Base-by-base conservation (phyloP, 2,113 vertebrate species). In the Oxyura jamaicensis region DNA sequence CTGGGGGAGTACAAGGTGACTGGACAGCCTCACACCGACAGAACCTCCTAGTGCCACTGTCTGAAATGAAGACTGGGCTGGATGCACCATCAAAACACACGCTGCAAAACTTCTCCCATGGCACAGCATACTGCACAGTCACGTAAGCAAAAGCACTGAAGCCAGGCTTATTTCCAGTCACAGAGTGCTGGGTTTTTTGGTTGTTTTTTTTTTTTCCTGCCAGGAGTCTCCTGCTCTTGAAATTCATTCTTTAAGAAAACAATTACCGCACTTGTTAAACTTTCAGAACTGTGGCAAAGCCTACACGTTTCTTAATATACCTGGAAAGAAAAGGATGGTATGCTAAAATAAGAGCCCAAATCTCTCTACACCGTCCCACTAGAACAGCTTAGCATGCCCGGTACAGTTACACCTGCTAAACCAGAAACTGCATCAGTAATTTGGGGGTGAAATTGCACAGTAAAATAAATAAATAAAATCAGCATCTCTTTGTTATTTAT, bases 121-220 rank as follows among this genome's bases (percentile, higher is more conserved):
- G 48, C 55, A 65, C 28, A 23, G 11, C 0, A 0, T 9, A 5
- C 26, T 55, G 82, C 11, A 68, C 58, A n/a, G 44, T 17, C 44
- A 66, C 44, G 71, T 14, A 19, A 28, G 56, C 41, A 85, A 56
- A 69, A 72, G 4, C 6, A n/a, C 0, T 65, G 21, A 90, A 92
- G n/a, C 22, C 69, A 93, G 4, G 58, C 31, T 81, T 6, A 41
- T n/a, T 93, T 78, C 52, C 21, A 66, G 15, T 18, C 36, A 36
- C 8, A 13, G 63, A 3, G 48, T 25, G 48, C 23, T 50, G 48
- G 3, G 6, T 50, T 41, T 28, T 25, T 41, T 13, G 41, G 35
- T 62, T 39, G 52, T 53, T 53, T 5, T 7, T 3, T 41, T 72
- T 35, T 29, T 28, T 7, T 23, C 11, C 53, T 66, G 63, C 22